Evolutionary conservation across 2,888 invertebrate genomes (phyloP).

Genomic region (Hermaeophaga mercurialis): DNA sequence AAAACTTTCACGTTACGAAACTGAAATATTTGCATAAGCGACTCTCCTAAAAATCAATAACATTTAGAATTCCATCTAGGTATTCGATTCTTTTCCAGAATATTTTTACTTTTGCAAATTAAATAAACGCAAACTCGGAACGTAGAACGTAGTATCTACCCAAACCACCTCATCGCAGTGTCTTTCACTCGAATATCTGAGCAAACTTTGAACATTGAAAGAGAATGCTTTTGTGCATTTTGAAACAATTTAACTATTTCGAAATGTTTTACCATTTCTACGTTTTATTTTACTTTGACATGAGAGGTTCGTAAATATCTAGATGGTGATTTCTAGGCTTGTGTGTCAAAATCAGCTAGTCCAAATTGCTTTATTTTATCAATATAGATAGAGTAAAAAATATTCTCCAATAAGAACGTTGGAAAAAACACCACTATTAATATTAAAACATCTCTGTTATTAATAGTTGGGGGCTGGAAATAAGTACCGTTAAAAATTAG

Average conservation of each 20-base stretch:
- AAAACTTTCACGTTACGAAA: slow-evolving; percentile 1
- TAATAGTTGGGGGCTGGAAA: too few relatives aligned
- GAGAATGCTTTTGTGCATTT: slow-evolving; percentile 11
- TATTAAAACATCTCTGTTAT: too few relatives aligned
- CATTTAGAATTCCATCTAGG: slow-evolving; percentile 6
- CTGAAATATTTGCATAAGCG: slow-evolving; percentile 1
- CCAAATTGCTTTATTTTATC: too few relatives aligned
- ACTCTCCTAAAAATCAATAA: neutral
- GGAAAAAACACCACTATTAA: too few relatives aligned
- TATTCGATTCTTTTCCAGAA: slow-evolving; percentile 3
- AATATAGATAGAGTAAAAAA: too few relatives aligned
- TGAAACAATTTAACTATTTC: slow-evolving; percentile 6
- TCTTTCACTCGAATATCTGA: slow-evolving; percentile 8
- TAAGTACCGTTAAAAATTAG: too few relatives aligned
- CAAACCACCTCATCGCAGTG: slow-evolving; percentile 3
- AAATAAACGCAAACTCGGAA: slow-evolving; percentile 3
- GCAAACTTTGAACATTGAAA: slow-evolving; percentile 1
- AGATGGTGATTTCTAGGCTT: too few relatives aligned
- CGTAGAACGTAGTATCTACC: slow-evolving; percentile 1
- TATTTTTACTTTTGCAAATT: slow-evolving; percentile 10
- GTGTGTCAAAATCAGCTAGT: too few relatives aligned
- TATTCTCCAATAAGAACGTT: too few relatives aligned
- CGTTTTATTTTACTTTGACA: too few relatives aligned
- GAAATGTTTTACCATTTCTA: too few relatives aligned
- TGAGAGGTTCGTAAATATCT: too few relatives aligned